Conservation (phyloP, 2,797 vertebrate genomes). For the Hipposideros larvatus region DNA sequence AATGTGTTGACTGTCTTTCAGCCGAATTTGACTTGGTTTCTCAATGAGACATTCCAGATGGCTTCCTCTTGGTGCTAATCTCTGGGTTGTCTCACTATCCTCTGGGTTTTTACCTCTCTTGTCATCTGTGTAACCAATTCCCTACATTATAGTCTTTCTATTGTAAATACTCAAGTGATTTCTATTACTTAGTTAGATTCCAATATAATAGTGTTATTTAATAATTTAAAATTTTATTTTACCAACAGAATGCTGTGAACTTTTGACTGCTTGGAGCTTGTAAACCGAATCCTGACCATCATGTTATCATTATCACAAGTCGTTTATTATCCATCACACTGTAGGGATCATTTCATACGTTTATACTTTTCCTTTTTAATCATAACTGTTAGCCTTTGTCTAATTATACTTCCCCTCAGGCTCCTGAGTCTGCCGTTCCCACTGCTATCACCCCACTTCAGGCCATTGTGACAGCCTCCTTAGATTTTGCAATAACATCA, state of each 20-base stretch:
- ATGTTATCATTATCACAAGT: conserved; percentile 56
- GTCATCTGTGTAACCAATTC: not conserved
- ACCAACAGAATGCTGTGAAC: conserved; percentile 19
- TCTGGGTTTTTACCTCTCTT: not conserved
- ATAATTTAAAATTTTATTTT: conserved; percentile 58
- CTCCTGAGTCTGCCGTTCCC: conserved; percentile 32
- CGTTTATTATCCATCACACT: conserved; percentile 44
- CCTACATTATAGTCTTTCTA: not conserved
- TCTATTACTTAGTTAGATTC: conserved; percentile 41
- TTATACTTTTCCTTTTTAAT: conserved; percentile 47
- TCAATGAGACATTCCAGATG: too few relatives aligned
- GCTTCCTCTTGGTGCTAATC: not conserved
- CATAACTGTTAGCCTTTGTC: conserved; percentile 54
- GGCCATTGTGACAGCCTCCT: conserved; percentile 37
- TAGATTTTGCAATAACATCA: conserved; percentile 57
- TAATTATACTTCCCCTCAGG: conserved; percentile 54
- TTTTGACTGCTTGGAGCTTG: conserved; percentile 40
- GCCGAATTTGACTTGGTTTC: too few relatives aligned
- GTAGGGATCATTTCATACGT: conserved; percentile 9
- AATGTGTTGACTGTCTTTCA: too few relatives aligned
- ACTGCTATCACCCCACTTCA: not conserved
- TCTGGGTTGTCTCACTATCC: not conserved
- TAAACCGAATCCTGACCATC: conserved; percentile 7
- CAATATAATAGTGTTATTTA: conserved; percentile 34
- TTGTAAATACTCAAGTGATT: conserved; percentile 25